A percentile compares a stretch with the other conserved stretches of the same genome.
These are phyloP conservation scores for Acanthopleura granulata DNA, from an alignment of 2,888 invertebrate species.

Conservation along the genomic window DNA sequence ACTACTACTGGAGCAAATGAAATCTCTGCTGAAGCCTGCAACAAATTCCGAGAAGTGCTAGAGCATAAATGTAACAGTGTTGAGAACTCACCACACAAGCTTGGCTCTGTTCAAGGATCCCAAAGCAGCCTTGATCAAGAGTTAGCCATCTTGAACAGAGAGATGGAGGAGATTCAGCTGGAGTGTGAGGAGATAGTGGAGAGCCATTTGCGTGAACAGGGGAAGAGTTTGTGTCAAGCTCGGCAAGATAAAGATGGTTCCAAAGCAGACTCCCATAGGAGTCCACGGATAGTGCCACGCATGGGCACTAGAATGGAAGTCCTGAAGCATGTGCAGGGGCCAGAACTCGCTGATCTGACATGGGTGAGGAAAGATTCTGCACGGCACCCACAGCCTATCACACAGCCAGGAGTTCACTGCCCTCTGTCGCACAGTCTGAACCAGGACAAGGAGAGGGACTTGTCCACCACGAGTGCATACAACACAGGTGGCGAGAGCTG, in stretches of 20 bases:
- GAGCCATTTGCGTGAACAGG: conserved; percentile 60
- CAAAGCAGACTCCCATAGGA: conserved; percentile 45
- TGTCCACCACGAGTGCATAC: conserved; percentile 78
- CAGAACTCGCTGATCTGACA: conserved; percentile 42
- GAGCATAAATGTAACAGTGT: conserved; percentile 52
- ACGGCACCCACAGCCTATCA: conserved; percentile 16
- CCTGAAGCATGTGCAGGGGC: conserved; percentile 53
- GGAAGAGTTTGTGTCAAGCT: conserved; percentile 29
- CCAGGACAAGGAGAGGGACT: conserved; percentile 61
- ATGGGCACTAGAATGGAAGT: conserved; percentile 67
- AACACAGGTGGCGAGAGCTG: conserved; percentile 82
- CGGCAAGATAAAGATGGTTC: conserved; percentile 24
- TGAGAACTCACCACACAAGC: conserved; percentile 38
- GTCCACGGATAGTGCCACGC: conserved; percentile 62
- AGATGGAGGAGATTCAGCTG: conserved; percentile 76
- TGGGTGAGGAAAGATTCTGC: conserved; percentile 36
- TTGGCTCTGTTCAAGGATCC: conserved; percentile 44
- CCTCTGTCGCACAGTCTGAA: not conserved
- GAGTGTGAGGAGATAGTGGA: conserved; percentile 72
- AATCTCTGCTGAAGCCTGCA: conserved; percentile 56
- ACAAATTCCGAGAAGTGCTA: conserved; percentile 61
- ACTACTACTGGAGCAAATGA: conserved; percentile 39
- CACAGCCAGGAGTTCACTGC: conserved; percentile 6
- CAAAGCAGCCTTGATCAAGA: conserved; percentile 72
- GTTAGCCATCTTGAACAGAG: conserved; percentile 73